Evolutionary conservation across 2,797 vertebrate species (phyloP).

Genomic region (Catostomus latipinnis): DNA sequence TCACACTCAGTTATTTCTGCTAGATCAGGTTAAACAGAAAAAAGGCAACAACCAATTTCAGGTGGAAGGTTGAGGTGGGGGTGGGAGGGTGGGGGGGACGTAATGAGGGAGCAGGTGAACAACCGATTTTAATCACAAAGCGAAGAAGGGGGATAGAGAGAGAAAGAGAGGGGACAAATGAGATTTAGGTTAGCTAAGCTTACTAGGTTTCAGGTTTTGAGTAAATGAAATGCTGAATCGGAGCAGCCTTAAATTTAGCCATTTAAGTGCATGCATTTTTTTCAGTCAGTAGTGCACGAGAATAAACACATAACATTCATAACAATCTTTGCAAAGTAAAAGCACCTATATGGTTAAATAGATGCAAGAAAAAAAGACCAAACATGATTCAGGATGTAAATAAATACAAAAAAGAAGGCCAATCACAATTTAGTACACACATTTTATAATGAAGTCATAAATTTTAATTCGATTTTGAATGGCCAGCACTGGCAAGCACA

Average conservation of each 20-base stretch:
- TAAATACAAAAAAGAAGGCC: too few relatives aligned
- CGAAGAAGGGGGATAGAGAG: not conserved
- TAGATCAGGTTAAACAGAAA: constrained; percentile 39
- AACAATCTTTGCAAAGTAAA: too few relatives aligned
- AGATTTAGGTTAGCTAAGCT: not conserved
- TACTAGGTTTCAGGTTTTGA: not conserved
- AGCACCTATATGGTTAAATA: too few relatives aligned
- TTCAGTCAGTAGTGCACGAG: not conserved
- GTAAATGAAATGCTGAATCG: not conserved
- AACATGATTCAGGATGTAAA: too few relatives aligned
- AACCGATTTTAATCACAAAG: constrained; percentile 16
- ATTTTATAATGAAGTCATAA: too few relatives aligned
- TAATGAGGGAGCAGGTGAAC: constrained; percentile 10
- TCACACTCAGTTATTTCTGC: constrained; percentile 22
- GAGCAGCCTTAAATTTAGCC: too few relatives aligned
- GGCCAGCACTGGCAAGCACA: too few relatives aligned
- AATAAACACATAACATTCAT: not conserved
- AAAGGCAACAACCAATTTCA: constrained; percentile 22
- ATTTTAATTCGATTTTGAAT: too few relatives aligned
- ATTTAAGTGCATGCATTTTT: too few relatives aligned
- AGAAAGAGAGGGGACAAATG: constrained; percentile 7
- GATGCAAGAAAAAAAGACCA: too few relatives aligned
- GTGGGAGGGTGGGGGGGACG: not conserved
- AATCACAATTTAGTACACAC: too few relatives aligned
- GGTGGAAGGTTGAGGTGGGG: not conserved